phyloP scores from a whole-genome alignment of 2,113 vertebrate genomes.

The Alexandromys fortis region DNA sequence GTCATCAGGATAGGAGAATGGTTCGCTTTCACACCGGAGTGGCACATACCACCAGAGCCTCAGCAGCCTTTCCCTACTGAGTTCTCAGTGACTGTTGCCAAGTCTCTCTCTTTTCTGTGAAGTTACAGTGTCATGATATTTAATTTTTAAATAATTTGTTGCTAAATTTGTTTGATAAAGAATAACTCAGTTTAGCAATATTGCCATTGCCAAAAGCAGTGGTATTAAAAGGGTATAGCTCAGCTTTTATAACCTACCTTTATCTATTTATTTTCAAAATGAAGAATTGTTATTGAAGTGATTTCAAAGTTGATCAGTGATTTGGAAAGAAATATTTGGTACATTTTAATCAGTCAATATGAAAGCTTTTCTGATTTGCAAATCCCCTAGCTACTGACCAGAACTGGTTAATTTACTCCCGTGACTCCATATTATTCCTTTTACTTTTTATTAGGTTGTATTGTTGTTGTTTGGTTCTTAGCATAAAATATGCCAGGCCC shows the following conservation, averaged over 20 bases:
- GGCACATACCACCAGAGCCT: rapidly evolving
- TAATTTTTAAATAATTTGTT: not conserved
- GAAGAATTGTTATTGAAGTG: not conserved
- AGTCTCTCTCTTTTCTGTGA: not conserved
- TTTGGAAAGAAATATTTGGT: not conserved
- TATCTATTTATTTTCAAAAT: not conserved
- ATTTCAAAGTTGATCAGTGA: not conserved
- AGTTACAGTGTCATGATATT: not conserved
- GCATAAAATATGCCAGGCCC: not conserved
- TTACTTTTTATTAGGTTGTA: not conserved
- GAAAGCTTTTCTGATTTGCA: not conserved
- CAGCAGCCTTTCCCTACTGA: not conserved
- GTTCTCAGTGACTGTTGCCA: not conserved
- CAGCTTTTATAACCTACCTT: not conserved
- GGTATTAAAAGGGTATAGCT: not conserved
- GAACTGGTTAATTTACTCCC: not conserved
- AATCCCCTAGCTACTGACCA: not conserved
- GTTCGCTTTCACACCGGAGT: rapidly evolving
- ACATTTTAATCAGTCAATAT: not conserved
- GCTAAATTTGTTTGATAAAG: not conserved
- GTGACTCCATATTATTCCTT: not conserved
- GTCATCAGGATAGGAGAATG: not conserved
- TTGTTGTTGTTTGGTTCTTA: not conserved
- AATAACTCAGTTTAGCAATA: not conserved
- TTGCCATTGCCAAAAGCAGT: not conserved